Evolutionary conservation across 2,797 vertebrate species (phyloP).

Genomic region (Tadarida brasiliensis): DNA sequence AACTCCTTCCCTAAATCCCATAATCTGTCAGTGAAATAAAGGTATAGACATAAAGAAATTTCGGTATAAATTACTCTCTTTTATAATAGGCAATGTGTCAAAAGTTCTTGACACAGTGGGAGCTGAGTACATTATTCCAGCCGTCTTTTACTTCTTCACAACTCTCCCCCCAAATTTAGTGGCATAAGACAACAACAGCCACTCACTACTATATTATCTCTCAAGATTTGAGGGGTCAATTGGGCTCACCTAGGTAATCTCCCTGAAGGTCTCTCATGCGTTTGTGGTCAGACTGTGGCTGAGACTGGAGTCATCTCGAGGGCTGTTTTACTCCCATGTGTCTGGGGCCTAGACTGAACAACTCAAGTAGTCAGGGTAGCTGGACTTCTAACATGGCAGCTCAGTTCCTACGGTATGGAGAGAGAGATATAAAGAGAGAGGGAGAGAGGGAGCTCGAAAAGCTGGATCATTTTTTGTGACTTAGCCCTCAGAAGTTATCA

Average conservation of each 20-base stretch:
- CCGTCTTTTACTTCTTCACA: not conserved
- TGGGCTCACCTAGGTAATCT: not conserved
- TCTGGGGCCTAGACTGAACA: not conserved
- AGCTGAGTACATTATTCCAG: not conserved
- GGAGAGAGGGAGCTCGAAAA: not conserved
- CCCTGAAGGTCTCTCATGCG: not conserved
- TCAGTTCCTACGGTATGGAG: not conserved
- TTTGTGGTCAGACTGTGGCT: not conserved
- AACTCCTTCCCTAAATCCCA: conserved; percentile 31
- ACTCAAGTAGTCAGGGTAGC: not conserved
- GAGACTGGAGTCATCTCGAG: not conserved
- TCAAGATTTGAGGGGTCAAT: not conserved
- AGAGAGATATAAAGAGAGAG: not conserved
- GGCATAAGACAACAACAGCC: not conserved
- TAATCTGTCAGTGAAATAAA: conserved; percentile 19
- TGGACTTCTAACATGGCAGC: not conserved
- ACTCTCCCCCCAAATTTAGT: not conserved
- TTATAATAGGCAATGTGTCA: not conserved
- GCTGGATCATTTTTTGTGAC: not conserved
- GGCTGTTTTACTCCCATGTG: not conserved
- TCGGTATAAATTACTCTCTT: not conserved
- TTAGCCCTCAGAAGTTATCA: not conserved
- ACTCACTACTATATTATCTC: not conserved
- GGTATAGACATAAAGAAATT: not conserved
- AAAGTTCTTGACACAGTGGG: not conserved